A percentile compares a stretch with the other conserved stretches of the same genome.
These are phyloP conservation scores for Choristoneura rosaceana DNA, from an alignment of 2,888 invertebrate species.

Conservation along the genomic window DNA sequence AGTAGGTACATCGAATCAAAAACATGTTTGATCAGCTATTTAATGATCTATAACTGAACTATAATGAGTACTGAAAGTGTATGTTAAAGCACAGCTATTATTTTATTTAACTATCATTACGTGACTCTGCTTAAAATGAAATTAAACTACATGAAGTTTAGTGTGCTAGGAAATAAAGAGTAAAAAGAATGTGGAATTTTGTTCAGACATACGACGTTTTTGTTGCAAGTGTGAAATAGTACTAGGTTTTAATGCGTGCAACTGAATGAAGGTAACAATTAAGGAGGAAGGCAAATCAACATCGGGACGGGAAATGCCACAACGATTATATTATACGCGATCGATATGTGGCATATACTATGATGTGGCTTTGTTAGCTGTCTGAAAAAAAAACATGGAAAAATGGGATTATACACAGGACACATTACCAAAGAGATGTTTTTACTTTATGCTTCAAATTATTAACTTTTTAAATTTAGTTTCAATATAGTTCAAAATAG, in stretches of 20 bases:
- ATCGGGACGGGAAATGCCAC: slow-evolving; percentile 59
- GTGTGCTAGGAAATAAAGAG: background rate
- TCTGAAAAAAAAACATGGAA: background rate
- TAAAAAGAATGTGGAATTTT: background rate
- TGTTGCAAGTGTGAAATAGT: background rate
- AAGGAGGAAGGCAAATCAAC: slow-evolving; percentile 58
- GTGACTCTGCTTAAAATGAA: slow-evolving; percentile 46
- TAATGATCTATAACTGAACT: no score
- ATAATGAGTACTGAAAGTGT: background rate
- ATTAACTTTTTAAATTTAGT: no score
- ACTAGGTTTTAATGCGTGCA: slow-evolving; percentile 31
- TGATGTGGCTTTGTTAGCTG: slow-evolving; percentile 44
- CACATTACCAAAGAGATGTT: no score
- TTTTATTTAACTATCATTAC: slow-evolving; percentile 42
- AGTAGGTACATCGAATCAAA: no score
- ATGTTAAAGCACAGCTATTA: slow-evolving; percentile 37
- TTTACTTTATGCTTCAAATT: no score
- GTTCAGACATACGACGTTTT: slow-evolving; percentile 17
- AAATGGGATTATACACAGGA: background rate
- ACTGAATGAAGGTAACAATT: slow-evolving; percentile 53
- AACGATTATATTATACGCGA: slow-evolving; percentile 63
- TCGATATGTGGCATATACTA: no score
- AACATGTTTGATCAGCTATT: background rate
- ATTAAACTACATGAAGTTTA: slow-evolving; percentile 22
- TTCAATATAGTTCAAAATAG: no score